Conservation (phyloP, 1,140 invertebrate genomes). For the Drosophila saltans region DNA sequence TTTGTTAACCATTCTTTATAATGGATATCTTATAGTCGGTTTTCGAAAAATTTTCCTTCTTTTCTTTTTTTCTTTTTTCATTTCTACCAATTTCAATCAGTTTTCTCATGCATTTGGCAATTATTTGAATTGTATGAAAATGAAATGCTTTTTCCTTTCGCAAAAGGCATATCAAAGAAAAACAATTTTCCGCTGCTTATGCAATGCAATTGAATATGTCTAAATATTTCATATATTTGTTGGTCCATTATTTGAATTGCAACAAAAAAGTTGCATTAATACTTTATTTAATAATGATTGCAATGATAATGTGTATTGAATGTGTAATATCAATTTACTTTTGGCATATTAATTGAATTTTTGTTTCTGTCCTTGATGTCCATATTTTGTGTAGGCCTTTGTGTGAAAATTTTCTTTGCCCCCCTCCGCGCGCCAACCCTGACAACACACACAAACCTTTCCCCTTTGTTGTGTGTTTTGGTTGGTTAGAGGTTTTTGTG, state of each 20-base stretch:
- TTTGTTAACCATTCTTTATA: background rate
- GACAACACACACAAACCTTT: background rate
- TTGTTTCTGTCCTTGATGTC: slow-evolving; percentile 66
- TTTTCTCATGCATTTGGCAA: slow-evolving; percentile 66
- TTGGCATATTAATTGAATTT: slow-evolving; percentile 80
- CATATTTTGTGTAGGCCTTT: slow-evolving; percentile 38
- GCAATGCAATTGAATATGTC: slow-evolving; percentile 7
- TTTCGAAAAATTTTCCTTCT: no score
- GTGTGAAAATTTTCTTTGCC: slow-evolving; percentile 25
- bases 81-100: slow-evolving; percentile 19
- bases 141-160: slow-evolving; percentile 25
- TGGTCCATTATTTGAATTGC: slow-evolving; percentile 3
- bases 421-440: background rate
- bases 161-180: background rate
- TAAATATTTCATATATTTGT: background rate
- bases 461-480: slow-evolving; percentile 12
- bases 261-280: background rate
- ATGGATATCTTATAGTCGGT: background rate
- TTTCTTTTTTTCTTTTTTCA: background rate
- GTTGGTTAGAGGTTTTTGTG: slow-evolving; percentile 34
- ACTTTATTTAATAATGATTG: slow-evolving; percentile 34
- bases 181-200: slow-evolving; percentile 8
- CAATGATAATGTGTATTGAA: slow-evolving; percentile 55
- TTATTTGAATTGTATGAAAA: slow-evolving; percentile 77
- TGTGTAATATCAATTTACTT: slow-evolving; percentile 74